These are phyloP conservation scores for Agraylea sexmaculata DNA, from an alignment of 1,140 invertebrate genomes.

Conservation along the genomic window DNA sequence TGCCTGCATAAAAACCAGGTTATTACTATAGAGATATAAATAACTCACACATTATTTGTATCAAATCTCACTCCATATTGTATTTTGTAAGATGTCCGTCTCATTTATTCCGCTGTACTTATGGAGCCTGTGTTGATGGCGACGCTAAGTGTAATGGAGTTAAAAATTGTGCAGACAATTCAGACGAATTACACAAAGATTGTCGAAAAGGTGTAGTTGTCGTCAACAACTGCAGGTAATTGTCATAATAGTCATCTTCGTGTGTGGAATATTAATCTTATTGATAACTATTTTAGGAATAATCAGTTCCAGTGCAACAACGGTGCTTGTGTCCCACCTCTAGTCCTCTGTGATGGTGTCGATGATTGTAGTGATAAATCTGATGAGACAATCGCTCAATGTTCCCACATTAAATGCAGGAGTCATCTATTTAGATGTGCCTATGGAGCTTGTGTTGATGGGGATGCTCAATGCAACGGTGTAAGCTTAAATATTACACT, in stretches of 20 bases:
- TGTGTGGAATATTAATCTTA: not conserved
- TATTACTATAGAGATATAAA: no score
- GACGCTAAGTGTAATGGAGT: constrained; percentile 42
- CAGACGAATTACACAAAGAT: constrained; percentile 45
- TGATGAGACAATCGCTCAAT: constrained; percentile 41
- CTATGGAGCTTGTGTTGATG: constrained; percentile 52
- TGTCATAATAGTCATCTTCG: not conserved
- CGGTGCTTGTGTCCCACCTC: constrained; percentile 43
- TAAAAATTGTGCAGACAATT: constrained; percentile 52
- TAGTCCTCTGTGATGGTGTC: constrained; percentile 52
- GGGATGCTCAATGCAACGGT: constrained; percentile 40
- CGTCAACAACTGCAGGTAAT: not conserved
- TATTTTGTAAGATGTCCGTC: constrained; percentile 28
- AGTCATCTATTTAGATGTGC: constrained; percentile 34
- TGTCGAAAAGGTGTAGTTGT: constrained; percentile 6
- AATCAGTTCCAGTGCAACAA: constrained; percentile 41
- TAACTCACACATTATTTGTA: no score
- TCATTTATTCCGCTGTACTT: constrained; percentile 42
- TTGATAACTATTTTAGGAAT: constrained; percentile 22
- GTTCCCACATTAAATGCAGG: constrained; percentile 29
- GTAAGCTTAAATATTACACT: constrained; percentile 17
- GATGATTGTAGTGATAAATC: constrained; percentile 52
- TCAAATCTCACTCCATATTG: no score
- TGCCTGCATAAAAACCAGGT: no score
- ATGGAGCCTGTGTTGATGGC: constrained; percentile 43